phyloP scores from a whole-genome alignment of 2,113 vertebrate genomes.

The Nothocercus julius region DNA sequence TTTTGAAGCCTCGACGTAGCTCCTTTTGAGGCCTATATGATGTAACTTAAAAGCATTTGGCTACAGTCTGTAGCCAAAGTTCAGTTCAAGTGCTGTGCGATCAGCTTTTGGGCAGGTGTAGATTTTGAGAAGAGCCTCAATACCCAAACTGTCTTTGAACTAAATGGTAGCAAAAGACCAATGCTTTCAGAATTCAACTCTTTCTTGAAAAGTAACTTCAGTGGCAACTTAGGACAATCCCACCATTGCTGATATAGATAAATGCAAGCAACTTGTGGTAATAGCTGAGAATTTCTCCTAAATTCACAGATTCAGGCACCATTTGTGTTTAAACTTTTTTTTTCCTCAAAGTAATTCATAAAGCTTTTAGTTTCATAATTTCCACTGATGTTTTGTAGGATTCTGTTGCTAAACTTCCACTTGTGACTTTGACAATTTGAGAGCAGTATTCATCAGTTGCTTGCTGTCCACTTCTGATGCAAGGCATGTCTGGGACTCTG shows the following conservation, averaged over 20 bases:
- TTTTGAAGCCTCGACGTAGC: not conserved
- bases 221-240: not conserved
- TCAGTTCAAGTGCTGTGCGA: not conserved
- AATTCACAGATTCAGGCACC: not conserved
- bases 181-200: not conserved
- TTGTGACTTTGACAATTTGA: not conserved
- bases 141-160: not conserved
- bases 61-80: too few relatives aligned
- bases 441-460: fast-evolving
- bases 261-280: not conserved
- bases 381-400: not conserved
- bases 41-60: not conserved
- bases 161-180: not conserved
- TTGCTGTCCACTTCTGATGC: not conserved
- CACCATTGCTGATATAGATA: not conserved
- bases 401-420: not conserved
- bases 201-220: not conserved
- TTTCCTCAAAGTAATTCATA: not conserved
- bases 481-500: slow-evolving; percentile 18
- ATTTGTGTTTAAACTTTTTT: not conserved
- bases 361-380: not conserved
- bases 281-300: not conserved
- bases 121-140: not conserved
- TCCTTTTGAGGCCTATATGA: not conserved
- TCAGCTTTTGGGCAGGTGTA: not conserved